These are phyloP conservation scores for Cheirogaleus major DNA, from an alignment of 2,797 vertebrate species.

Conservation along the genomic window DNA sequence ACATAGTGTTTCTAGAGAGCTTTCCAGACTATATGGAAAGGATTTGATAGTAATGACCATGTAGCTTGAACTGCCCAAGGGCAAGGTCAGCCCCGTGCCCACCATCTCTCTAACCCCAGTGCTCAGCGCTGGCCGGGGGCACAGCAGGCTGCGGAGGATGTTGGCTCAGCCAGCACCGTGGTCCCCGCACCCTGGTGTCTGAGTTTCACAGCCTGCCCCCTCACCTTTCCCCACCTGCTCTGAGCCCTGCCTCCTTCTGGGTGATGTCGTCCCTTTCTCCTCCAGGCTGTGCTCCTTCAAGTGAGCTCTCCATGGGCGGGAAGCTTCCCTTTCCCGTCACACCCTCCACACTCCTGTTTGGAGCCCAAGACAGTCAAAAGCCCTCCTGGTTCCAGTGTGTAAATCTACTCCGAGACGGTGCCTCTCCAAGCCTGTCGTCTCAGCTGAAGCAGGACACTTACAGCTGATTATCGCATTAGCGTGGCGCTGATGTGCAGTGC, in stretches of 20 bases:
- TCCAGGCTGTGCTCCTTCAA: neutral
- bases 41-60: neutral
- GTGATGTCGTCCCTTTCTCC: rapidly evolving
- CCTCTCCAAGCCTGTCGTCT: conserved; percentile 12
- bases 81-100: neutral
- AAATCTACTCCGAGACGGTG: neutral
- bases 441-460: neutral
- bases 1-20: neutral
- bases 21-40: neutral
- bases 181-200: neutral
- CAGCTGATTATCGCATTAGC: neutral
- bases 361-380: neutral
- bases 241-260: neutral
- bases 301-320: neutral
- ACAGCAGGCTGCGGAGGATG: no score
- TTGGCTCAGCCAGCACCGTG: neutral
- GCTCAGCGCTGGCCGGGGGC: neutral
- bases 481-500: rapidly evolving
- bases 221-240: neutral
- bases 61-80: neutral
- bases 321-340: neutral
- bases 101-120: neutral
- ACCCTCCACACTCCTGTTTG: neutral
- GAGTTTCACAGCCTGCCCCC: neutral
- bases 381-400: neutral